Percentiles rank a stretch among this genome's conserved stretches.
phyloP scores from a whole-genome alignment of 1,140 invertebrate species.

The Cataglyphis hispanica region DNA sequence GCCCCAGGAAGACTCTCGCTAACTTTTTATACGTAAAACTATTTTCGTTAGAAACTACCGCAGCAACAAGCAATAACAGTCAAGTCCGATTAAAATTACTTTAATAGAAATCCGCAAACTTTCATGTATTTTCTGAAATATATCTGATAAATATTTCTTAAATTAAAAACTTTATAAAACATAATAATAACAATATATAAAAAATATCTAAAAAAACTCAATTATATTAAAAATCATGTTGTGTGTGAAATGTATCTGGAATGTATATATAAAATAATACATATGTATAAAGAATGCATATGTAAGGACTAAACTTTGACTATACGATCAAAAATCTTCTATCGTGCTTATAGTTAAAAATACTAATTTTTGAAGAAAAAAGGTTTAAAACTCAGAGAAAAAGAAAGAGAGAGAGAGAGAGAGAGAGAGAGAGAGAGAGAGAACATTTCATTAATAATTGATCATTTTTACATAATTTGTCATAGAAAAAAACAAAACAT shows the following conservation, averaged over 20 bases:
- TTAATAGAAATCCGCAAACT: neutral
- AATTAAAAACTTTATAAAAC: constrained; percentile 8
- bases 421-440: too few relatives aligned
- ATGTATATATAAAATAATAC: neutral
- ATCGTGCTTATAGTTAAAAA: neutral
- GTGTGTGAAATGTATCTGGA: neutral
- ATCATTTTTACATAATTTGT: neutral
- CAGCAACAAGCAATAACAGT: neutral
- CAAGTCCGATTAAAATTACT: neutral
- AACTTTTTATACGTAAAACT: neutral
- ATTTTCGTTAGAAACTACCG: constrained; percentile 8
- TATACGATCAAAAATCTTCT: neutral
- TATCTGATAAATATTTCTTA: neutral
- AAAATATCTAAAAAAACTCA: neutral
- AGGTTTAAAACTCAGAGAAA: neutral
- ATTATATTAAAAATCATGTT: neutral
- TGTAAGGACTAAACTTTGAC: neutral
- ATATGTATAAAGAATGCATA: neutral
- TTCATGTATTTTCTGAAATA: neutral
- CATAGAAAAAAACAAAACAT: neutral
- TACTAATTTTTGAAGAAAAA: neutral
- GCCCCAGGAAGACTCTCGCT: neutral
- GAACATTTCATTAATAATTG: neutral
- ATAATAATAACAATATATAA: neutral
- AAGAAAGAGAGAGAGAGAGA: too few relatives aligned